Percentiles rank a stretch among this genome's conserved stretches.
phyloP scores from a whole-genome alignment of 2,113 vertebrate genomes.

The Arvicanthis niloticus region DNA sequence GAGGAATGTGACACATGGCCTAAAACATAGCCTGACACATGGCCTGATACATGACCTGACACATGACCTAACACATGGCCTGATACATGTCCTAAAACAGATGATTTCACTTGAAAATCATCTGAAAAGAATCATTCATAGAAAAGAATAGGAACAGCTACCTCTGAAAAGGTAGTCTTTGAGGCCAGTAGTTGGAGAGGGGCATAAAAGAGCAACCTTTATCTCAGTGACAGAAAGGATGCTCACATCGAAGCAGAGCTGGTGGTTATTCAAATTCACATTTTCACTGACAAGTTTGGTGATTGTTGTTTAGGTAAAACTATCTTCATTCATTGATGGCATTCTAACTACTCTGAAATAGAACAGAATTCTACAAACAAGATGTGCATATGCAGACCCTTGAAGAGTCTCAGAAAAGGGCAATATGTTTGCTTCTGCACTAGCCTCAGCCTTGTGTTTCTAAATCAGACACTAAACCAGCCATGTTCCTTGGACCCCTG shows the following conservation, averaged over 20 bases:
- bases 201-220: not conserved
- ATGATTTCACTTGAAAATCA: not conserved
- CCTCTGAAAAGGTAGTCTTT: not conserved
- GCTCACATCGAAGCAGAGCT: not conserved
- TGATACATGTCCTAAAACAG: no score
- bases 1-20: no score
- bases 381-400: not conserved
- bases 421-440: not conserved
- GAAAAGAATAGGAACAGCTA: not conserved
- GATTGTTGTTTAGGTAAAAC: not conserved
- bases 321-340: not conserved
- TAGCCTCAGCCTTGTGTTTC: not conserved
- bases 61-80: no score
- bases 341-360: not conserved
- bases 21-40: no score
- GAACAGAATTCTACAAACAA: not conserved
- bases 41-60: no score
- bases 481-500: not conserved
- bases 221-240: not conserved
- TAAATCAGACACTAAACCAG: not conserved
- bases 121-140: no score
- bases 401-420: not conserved
- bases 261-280: not conserved
- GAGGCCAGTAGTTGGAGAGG: not conserved
- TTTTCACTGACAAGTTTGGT: not conserved